A percentile compares a stretch with the other conserved stretches of the same genome.
Evolutionary conservation across 2,888 invertebrate genomes (phyloP).

Genomic region (Seira musarum): DNA sequence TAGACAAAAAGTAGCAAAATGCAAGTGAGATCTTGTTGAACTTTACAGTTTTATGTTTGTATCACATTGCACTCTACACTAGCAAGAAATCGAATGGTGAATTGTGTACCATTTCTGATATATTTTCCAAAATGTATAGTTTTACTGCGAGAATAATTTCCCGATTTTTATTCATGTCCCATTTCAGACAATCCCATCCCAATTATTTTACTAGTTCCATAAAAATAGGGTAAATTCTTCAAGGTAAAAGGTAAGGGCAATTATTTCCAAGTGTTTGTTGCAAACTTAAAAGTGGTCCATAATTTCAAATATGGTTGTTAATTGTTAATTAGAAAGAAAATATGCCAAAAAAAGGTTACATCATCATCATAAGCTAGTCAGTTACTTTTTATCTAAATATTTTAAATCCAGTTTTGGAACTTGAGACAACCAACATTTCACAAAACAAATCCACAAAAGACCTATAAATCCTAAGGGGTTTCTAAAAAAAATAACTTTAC

Average conservation of each 20-base stretch:
- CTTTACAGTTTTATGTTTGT: background rate
- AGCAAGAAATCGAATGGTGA: no score
- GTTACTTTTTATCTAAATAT: no score
- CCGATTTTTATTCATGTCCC: slow-evolving; percentile 1
- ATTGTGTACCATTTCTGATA: no score
- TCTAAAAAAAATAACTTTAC: no score
- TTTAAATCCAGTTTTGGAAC: no score
- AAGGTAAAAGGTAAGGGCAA: background rate
- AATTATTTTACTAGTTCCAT: background rate
- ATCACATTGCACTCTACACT: background rate
- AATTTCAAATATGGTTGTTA: background rate
- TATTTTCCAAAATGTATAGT: no score
- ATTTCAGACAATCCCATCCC: slow-evolving; percentile 14
- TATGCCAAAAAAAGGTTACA: no score
- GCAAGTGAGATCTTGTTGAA: no score
- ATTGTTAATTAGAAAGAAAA: slow-evolving; percentile 48
- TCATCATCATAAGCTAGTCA: no score
- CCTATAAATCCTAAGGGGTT: no score
- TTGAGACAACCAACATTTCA: no score
- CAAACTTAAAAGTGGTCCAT: background rate
- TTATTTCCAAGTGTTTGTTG: background rate
- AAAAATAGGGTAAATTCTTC: slow-evolving; percentile 9
- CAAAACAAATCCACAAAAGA: no score
- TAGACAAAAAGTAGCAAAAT: background rate
- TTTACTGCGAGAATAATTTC: background rate